phyloP scores from a whole-genome alignment of 2,113 vertebrate species.

The Dasyornis broadbenti region DNA sequence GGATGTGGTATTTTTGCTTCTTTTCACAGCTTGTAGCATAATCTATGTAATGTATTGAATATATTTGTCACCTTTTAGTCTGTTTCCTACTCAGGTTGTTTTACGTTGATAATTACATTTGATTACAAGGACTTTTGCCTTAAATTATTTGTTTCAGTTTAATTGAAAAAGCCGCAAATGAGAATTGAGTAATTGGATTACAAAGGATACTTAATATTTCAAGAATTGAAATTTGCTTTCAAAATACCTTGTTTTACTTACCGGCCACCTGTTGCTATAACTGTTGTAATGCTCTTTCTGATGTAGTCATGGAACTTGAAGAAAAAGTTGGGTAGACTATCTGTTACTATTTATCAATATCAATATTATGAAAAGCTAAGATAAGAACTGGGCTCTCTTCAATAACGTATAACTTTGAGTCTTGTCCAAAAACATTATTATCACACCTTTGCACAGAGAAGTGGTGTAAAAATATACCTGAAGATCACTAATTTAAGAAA shows the following conservation, averaged over 20 bases:
- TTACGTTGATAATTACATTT: not conserved
- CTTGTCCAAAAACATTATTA: not conserved
- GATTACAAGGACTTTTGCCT: not conserved
- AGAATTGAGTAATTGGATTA: not conserved
- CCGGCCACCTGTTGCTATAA: not conserved
- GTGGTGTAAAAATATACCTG: not conserved
- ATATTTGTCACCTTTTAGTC: conserved; percentile 23
- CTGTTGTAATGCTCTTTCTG: not conserved
- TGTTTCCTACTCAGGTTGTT: not conserved
- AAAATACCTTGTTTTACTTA: not conserved
- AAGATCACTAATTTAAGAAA: not conserved
- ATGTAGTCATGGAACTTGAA: not conserved
- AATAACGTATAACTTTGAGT: not conserved
- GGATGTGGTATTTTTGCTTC: conserved; percentile 52
- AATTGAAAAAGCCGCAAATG: not conserved
- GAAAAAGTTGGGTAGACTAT: not conserved
- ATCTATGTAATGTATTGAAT: conserved; percentile 17
- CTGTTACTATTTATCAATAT: not conserved
- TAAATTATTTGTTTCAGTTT: not conserved
- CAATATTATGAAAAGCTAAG: not conserved
- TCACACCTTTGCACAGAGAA: not conserved
- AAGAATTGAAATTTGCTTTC: not conserved
- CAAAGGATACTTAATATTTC: not conserved
- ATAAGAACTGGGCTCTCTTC: not conserved
- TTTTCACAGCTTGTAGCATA: conserved; percentile 55